Evolutionary conservation across 2,888 invertebrate genomes (phyloP), one percentile per base, ranked within the genome.

Genomic region (Meteorus cinctellus): DNA sequence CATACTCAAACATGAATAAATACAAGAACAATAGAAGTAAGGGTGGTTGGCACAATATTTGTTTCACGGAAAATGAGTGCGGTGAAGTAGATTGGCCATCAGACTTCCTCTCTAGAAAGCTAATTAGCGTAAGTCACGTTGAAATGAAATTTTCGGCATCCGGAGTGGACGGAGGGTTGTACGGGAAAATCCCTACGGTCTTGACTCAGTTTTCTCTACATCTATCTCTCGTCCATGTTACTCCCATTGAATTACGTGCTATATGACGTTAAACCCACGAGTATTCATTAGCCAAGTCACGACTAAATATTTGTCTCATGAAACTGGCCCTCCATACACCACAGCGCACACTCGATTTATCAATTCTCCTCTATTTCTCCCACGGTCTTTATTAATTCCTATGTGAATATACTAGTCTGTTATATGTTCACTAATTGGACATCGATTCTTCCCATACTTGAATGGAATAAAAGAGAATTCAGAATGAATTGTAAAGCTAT

Each of bases 121-220:
- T 76, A 80, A 80, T 80, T 77, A 78, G 76, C 75, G 67, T 67
- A 68, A 76, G 79, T 76, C 78, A 76, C 77, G 69, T 55, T 69
- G 63, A 67, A 74, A 74, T 63, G 55, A 77, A 78, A 76, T 77
- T 77, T 55, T 55, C 45, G 14, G 45, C 55, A 55, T 55, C 55
- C 55, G 31, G 14, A 16, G 51, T 34, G 34, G 34, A 36, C 10
- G 24, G 41, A 41, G 31, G 16, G 16, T 31, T n/a, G 36, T 41
- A 36, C 65, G n/a, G 19, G 36, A 72, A 48, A 63, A 72, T 72
- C 72, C 51, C 55, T 34, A 55, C 31, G 69, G 55, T 70, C 68
- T 68, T 51, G 48, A 51, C 51, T 68, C 68, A 68, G 48, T 29
- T 19, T 65, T 29, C 29, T 31, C 62, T 14, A 29, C n/a, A n/a